phyloP scores from a whole-genome alignment of 2,888 invertebrate species.

The Balanococcus diminutus region DNA sequence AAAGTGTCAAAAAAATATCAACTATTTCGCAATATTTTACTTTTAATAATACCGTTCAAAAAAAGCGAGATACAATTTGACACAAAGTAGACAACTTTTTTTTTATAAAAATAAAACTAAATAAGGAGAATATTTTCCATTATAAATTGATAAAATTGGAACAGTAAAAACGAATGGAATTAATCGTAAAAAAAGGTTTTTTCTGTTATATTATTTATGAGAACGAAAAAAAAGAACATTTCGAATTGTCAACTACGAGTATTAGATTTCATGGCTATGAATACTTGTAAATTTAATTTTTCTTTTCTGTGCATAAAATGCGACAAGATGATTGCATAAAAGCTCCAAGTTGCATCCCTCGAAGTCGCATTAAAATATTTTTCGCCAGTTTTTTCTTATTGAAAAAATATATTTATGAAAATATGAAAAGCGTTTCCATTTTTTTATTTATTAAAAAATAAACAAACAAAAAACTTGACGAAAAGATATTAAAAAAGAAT shows the following conservation, averaged over 20 bases:
- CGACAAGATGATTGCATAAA: neutral
- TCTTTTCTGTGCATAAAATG: neutral
- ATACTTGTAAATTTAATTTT: conserved; percentile 34
- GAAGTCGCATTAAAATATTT: neutral
- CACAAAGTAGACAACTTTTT: neutral
- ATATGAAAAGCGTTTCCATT: neutral
- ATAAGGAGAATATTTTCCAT: neutral
- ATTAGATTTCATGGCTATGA: neutral
- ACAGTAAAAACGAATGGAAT: conserved; percentile 10
- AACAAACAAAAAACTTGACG: neutral
- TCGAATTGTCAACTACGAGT: neutral
- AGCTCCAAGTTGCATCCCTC: neutral
- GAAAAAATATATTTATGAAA: conserved; percentile 12
- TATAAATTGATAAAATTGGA: neutral
- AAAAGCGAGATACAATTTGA: neutral
- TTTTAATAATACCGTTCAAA: neutral
- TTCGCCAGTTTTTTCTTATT: neutral
- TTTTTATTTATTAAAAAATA: conserved; percentile 23
- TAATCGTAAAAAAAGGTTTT: conserved; percentile 3
- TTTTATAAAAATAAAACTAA: neutral
- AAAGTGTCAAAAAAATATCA: neutral
- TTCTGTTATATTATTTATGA: neutral
- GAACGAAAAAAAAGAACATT: neutral
- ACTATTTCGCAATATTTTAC: conserved; percentile 1
- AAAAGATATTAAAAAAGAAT: neutral